A percentile compares a stretch with the other conserved stretches of the same genome.
These are phyloP conservation scores for Philonicus albiceps DNA, from an alignment of 2,888 invertebrate genomes.

Conservation along the genomic window DNA sequence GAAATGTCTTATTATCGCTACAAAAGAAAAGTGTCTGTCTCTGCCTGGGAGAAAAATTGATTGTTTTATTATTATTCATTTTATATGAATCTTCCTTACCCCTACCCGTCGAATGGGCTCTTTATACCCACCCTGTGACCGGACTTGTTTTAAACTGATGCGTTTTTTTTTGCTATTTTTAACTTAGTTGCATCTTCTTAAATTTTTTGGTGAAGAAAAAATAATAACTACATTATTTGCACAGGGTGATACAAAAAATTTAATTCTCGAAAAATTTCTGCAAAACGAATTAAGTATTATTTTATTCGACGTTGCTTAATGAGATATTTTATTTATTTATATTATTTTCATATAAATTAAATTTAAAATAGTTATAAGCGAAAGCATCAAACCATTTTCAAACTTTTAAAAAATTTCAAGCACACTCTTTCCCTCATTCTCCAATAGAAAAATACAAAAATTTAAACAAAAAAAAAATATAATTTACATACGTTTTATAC, in stretches of 20 bases:
- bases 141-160: not conserved
- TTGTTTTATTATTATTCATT: not conserved
- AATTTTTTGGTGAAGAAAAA: not conserved
- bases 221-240: not conserved
- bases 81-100: not conserved
- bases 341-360: not conserved
- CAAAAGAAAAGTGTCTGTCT: not conserved
- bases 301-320: not conserved
- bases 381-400: not conserved
- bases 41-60: not conserved
- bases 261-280: not conserved
- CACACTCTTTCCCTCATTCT: not conserved
- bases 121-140: not conserved
- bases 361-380: not conserved
- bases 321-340: not conserved
- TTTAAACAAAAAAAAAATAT: not conserved
- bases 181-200: not conserved
- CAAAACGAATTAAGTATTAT: not conserved
- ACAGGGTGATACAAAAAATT: not conserved
- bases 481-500: not conserved
- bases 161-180: not conserved
- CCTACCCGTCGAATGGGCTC: not conserved
- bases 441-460: slow-evolving; percentile 3
- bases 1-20: not conserved
- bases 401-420: not conserved